These are phyloP conservation scores for Trachelus stipa DNA, from an alignment of 2,888 invertebrate species.

Conservation along the genomic window DNA sequence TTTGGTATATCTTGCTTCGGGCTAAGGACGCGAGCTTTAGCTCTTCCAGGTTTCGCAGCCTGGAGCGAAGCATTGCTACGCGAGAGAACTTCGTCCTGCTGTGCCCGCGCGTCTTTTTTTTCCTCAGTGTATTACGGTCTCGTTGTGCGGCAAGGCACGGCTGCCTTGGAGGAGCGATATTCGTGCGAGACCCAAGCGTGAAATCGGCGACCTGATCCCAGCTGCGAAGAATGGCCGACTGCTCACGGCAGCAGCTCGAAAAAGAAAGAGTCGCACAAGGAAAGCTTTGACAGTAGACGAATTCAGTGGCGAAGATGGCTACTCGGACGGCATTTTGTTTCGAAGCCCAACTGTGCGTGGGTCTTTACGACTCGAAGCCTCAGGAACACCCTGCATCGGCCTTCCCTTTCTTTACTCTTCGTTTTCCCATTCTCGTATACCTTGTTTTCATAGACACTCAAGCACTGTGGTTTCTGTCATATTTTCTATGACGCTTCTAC, in stretches of 20 bases:
- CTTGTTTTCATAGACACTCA: neutral
- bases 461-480: neutral
- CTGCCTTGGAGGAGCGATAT: neutral
- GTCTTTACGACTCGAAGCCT: neutral
- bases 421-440: neutral
- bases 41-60: conserved; percentile 51
- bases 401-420: neutral
- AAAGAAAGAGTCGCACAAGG: neutral
- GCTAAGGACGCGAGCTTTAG: conserved; percentile 42
- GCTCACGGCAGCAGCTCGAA: neutral
- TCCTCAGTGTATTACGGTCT: conserved; percentile 23
- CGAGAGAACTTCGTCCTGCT: conserved; percentile 46
- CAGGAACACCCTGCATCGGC: neutral
- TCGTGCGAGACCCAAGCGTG: neutral
- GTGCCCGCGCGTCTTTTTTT: conserved; percentile 35
- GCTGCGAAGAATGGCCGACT: neutral
- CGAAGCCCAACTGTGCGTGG: neutral
- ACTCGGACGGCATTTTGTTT: neutral
- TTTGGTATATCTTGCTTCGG: conserved; percentile 40
- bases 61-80: conserved; percentile 49
- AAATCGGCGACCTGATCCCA: neutral
- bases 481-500: neutral
- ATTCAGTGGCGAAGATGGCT: neutral
- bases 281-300: neutral
- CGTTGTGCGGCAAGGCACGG: neutral